These are phyloP conservation scores for Somateria mollissima DNA, from an alignment of 2,797 vertebrate genomes.

Conservation along the genomic window DNA sequence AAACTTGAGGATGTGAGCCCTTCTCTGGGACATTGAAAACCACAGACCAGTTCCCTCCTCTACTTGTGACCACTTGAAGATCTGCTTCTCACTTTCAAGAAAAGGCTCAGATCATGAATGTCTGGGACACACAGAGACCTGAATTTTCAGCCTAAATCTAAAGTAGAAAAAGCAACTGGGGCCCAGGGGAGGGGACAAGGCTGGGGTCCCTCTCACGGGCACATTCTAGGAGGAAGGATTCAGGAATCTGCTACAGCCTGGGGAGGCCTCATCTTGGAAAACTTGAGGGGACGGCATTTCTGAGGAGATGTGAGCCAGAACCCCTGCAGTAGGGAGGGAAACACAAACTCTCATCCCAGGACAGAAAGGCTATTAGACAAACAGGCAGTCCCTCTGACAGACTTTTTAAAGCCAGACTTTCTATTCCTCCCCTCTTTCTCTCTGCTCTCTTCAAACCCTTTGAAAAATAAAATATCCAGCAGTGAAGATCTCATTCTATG, in stretches of 20 bases:
- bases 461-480: neutral
- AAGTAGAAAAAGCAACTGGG: neutral
- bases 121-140: neutral
- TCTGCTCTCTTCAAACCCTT: neutral
- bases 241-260: neutral
- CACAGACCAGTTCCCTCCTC: neutral
- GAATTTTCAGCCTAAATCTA: neutral
- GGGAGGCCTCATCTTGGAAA: neutral
- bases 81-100: neutral
- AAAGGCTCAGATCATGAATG: neutral
- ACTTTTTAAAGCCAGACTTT: neutral
- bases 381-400: neutral
- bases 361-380: neutral
- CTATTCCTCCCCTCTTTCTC: neutral
- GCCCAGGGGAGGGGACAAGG: neutral
- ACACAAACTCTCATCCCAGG: neutral
- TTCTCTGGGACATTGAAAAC: neutral
- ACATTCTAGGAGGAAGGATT: neutral
- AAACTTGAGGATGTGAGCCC: neutral
- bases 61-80: neutral
- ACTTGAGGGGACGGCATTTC: neutral
- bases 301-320: neutral
- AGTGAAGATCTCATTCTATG: fast-evolving
- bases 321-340: neutral
- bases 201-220: neutral